phyloP scores from a whole-genome alignment of 2,888 invertebrate genomes.

The Tipula unca region DNA sequence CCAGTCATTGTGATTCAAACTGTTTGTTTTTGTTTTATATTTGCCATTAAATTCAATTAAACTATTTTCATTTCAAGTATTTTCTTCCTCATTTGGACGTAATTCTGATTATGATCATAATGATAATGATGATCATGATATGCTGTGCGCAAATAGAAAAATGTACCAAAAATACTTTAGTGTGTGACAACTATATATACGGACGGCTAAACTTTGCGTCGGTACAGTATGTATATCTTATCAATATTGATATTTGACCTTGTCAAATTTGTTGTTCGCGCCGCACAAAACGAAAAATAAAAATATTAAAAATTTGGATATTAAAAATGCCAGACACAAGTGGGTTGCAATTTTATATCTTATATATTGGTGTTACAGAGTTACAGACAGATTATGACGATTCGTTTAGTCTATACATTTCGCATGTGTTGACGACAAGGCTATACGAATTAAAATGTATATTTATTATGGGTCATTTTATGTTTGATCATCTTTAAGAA shows the following conservation, averaged over 20 bases:
- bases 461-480: background rate
- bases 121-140: background rate
- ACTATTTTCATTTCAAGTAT: background rate
- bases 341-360: background rate
- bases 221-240: background rate
- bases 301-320: background rate
- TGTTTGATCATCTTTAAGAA: background rate
- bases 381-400: background rate
- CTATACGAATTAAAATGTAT: too few species aligned
- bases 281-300: background rate
- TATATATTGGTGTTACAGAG: background rate
- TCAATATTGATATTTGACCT: background rate
- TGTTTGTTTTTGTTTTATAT: background rate
- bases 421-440: too few species aligned
- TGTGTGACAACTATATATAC: too few species aligned
- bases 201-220: background rate
- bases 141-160: background rate
- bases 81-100: background rate
- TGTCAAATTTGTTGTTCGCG: background rate
- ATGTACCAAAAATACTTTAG: background rate
- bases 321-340: background rate
- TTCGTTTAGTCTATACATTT: too few species aligned
- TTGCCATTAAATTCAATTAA: background rate
- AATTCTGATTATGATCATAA: background rate
- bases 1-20: background rate